Evolutionary conservation across 2,797 vertebrate species (phyloP).

Genomic region (Buphagus erythrorhynchus): DNA sequence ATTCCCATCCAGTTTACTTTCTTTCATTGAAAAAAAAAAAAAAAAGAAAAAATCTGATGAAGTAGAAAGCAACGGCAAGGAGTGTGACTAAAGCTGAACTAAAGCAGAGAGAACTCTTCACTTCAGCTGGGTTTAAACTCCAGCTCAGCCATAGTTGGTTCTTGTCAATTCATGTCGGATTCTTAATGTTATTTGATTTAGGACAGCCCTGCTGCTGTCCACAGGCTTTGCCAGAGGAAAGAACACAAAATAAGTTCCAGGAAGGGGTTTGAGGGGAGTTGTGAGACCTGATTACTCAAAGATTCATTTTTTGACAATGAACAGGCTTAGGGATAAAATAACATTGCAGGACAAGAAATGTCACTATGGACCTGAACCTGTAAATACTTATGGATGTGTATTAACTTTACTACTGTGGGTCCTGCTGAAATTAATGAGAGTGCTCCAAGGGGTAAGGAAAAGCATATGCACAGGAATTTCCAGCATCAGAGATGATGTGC

Average conservation of each 20-base stretch:
- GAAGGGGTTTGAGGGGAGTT: conserved; percentile 37
- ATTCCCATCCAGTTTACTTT: not conserved
- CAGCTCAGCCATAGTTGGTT: conserved; percentile 51
- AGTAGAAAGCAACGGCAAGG: not conserved
- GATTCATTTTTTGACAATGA: conserved; percentile 60
- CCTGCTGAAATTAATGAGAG: conserved; percentile 62
- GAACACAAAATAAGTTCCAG: conserved; percentile 61
- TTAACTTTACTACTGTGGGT: conserved; percentile 67
- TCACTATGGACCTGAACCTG: conserved; percentile 43
- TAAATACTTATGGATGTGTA: conserved; percentile 53
- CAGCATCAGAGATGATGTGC: conserved; percentile 7
- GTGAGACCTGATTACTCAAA: conserved; percentile 52
- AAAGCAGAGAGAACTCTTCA: not conserved
- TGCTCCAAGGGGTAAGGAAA: conserved; percentile 60
- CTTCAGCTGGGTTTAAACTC: conserved; percentile 29
- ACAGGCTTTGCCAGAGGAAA: conserved; percentile 57
- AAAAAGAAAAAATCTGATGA: not conserved
- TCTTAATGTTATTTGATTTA: conserved; percentile 63
- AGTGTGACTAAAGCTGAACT: not conserved
- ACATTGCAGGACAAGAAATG: conserved; percentile 8
- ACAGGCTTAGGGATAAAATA: conserved; percentile 63
- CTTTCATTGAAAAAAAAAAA: not conserved
- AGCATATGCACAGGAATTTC: conserved; percentile 54
- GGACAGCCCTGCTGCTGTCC: conserved; percentile 64
- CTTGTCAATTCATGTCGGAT: conserved; percentile 56